Conservation (phyloP, 2,797 vertebrate species). For the Coendou prehensilis region DNA sequence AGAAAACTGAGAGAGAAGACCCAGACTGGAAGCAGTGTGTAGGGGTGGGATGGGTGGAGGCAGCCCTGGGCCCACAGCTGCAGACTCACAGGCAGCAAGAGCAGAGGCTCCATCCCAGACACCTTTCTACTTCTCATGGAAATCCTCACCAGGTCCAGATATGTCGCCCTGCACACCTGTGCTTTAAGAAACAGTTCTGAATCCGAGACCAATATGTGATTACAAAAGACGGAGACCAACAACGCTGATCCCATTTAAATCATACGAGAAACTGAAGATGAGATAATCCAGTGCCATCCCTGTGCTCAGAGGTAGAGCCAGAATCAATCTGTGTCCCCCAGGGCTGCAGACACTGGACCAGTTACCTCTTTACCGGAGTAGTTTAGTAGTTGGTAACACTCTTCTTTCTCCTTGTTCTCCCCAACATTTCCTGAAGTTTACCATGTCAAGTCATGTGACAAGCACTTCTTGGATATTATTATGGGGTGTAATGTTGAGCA, state of each 20-base stretch:
- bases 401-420: background rate
- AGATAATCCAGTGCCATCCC: background rate
- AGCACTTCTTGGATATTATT: background rate
- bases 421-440: background rate
- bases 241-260: background rate
- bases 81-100: background rate
- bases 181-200: background rate
- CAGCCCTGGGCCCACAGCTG: background rate
- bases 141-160: background rate
- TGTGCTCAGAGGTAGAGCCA: background rate
- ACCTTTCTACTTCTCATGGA: rapidly evolving
- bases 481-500: background rate
- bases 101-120: rapidly evolving
- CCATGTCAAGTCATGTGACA: background rate
- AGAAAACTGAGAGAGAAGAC: background rate
- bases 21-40: background rate
- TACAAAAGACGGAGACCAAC: no score
- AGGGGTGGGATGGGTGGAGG: no score
- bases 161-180: background rate
- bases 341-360: background rate
- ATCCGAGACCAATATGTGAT: background rate
- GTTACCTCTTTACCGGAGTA: background rate
- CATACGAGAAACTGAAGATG: background rate
- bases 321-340: background rate
- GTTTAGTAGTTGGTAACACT: background rate